Evolutionary conservation across 2,888 invertebrate species (phyloP).

Genomic region (Bombylius discolor): DNA sequence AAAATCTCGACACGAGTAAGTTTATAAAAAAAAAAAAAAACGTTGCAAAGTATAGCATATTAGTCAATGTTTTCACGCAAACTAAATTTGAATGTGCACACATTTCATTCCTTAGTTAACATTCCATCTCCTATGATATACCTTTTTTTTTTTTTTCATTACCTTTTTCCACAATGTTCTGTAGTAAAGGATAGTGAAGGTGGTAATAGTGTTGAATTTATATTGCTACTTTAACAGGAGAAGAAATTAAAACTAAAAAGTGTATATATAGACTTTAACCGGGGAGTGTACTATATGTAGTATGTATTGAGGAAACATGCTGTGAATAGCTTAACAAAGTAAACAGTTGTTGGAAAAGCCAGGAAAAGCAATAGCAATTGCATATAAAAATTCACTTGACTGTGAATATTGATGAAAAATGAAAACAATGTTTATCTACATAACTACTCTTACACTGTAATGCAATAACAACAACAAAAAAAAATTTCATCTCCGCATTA

Average conservation of each 20-base stretch:
- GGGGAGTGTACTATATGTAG: too few relatives aligned
- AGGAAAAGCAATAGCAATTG: too few relatives aligned
- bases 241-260: not conserved
- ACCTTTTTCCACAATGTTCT: not conserved
- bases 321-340: not conserved
- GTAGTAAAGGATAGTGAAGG: not conserved
- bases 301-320: not conserved
- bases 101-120: not conserved
- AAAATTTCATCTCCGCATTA: too few relatives aligned
- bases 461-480: too few relatives aligned
- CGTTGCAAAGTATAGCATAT: not conserved
- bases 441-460: too few relatives aligned
- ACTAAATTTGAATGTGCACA: not conserved
- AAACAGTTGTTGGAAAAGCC: not conserved
- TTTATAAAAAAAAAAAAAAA: not conserved
- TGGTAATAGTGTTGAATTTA: not conserved
- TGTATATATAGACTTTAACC: not conserved
- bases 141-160: not conserved
- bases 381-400: too few relatives aligned
- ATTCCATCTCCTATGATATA: too few relatives aligned
- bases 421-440: too few relatives aligned
- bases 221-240: not conserved
- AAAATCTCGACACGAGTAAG: too few relatives aligned
- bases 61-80: conserved; percentile 12
- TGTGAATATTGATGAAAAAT: too few relatives aligned